Base-by-base conservation (phyloP, 2,888 invertebrate species). In the Oeneis ivallda region DNA sequence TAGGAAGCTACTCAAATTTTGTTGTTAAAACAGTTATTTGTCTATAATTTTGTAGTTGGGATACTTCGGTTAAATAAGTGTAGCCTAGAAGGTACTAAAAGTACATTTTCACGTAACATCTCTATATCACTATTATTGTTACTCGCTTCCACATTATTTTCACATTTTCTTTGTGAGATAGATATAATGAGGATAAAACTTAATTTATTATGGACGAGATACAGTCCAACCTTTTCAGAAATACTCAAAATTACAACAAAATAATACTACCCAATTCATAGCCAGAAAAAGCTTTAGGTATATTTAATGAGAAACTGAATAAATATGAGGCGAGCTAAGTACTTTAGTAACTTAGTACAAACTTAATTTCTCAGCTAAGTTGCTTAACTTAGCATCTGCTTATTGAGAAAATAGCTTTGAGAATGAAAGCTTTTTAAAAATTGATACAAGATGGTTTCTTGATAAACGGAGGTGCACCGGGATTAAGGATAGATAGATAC, bases 131-230 rank as follows among this genome's bases (percentile, higher is more conserved):
- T 60, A 65, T 65, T 58, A 65, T 63, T 58, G 47, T 45, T 47
- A 58, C 58, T 17, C 32, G 45, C 15, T 47, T 58, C 34, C 58
- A 59, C 64, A 53, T 64, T 64, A 53, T 64, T 64, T 64, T 64
- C 64, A 43, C 58, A 54, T 59, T 58, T 52, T 53, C 59, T 64
- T 64, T 64, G 58, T 58, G 52, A 53, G 53, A 53, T 53, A 19
- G 52, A 15, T 59, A 47, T 65, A 65, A 60, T 59, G 59, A 60
- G 60, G 53, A 59, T 65, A 65, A 53, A 65, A 65, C 47, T 45
- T 53, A 15, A 61, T 61, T 62, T 56, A 56, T 56, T 56, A 11
- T 17, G 13, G 7, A 13, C 56, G 19, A 56, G 56, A 56, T 41
- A 56, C 8, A 54, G 34, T 17, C 15, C 17, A 15, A 56, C 8